Evolutionary conservation across 2,797 vertebrate genomes (phyloP).

Genomic region (Intellagama lesueurii): DNA sequence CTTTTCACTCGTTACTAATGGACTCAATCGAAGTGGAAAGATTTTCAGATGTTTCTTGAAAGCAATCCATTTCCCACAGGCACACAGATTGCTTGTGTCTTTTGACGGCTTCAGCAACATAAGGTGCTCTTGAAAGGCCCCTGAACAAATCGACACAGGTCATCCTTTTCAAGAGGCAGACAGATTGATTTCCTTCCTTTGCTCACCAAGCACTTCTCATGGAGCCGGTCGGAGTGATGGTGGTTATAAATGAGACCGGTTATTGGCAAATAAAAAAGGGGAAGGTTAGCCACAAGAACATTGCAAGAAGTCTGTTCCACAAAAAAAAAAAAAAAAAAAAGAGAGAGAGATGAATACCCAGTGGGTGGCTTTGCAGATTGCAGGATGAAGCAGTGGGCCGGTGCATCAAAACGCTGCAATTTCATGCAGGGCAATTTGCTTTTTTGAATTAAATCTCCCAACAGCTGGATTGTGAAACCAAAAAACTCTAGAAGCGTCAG

Average conservation of each 20-base stretch:
- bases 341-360: neutral
- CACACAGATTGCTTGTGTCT: neutral
- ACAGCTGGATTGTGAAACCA: no score
- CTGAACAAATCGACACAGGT: neutral
- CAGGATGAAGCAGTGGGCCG: neutral
- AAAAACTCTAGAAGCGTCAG: no score
- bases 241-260: neutral
- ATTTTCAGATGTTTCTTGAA: neutral
- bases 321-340: neutral
- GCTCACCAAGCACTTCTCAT: neutral
- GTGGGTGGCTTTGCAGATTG: neutral
- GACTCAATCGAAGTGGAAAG: neutral
- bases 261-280: slow-evolving; percentile 1
- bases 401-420: neutral
- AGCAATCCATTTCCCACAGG: neutral
- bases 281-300: neutral
- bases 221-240: neutral
- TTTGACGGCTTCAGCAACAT: neutral
- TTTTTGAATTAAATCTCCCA: no score
- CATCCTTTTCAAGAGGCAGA: neutral
- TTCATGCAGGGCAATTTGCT: neutral
- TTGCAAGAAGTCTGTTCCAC: neutral
- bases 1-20: neutral
- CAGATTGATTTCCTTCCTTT: neutral
- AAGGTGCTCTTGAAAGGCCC: neutral